Base-by-base conservation (phyloP, 2,113 vertebrate species). In the Nettapus auritus region DNA sequence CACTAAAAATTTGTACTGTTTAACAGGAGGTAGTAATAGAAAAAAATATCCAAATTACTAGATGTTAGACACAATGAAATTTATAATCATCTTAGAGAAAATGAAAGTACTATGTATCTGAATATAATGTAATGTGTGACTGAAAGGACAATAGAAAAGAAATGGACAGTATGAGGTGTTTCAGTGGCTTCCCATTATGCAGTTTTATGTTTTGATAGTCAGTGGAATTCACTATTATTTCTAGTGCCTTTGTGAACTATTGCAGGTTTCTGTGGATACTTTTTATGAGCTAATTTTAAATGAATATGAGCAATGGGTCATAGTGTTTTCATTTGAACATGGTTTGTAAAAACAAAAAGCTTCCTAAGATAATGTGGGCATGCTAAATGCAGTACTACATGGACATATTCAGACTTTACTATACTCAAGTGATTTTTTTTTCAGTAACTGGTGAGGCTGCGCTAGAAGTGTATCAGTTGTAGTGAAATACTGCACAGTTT, bases 211-310 rank as follows among this genome's bases (percentile, higher is more conserved):
- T 96, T 95, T 94, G 79, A 82, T 82, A 84, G 79, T 44, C 83
- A 64, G 71, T 69, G 62, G 56, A 92, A 57, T 92, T 86, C 63
- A 94, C 38, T 91, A 83, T 74, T 91, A 94, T 89, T 90, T 88
- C 52, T 88, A 57, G 34, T 85, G 73, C 86, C 83, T 68, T 62
- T 42, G 73, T 91, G 82, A 79, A 89, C 82, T 86, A 44, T n/a
- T 79, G 82, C 40, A 82, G 60, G 52, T 83, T 63, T 90, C 86
- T 88, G 16, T 60, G 88, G 55, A 90, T 86, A 84, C 40, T 79
- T 96, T 94, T 93, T 94, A 95, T 48, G 84, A 91, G 75, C 80
- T 82, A 78, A 75, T 96, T 95, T 94, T 82, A 96, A 96, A 96
- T 42, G 46, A 92, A 68, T 81, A 94, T 86, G 67, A 94, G 75